Evolutionary conservation across 2,888 invertebrate genomes (phyloP).

Genomic region (Ferrisia virgata): DNA sequence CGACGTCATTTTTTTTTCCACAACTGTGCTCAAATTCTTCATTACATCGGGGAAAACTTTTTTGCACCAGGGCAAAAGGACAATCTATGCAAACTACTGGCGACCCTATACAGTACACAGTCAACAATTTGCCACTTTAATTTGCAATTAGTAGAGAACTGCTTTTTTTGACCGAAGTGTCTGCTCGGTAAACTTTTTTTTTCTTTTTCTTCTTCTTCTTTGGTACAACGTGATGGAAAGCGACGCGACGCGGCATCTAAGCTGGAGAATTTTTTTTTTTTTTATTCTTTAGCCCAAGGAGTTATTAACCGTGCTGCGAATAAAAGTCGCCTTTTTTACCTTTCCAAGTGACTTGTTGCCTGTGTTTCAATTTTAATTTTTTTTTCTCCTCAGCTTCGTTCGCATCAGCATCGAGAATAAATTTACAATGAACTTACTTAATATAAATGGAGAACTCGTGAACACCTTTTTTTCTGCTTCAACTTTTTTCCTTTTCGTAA

Average conservation of each 20-base stretch:
- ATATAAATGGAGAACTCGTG: conserved; percentile 1
- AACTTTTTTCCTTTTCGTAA: neutral
- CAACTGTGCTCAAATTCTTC: neutral
- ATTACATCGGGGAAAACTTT: neutral
- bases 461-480: neutral
- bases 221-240: neutral
- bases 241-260: neutral
- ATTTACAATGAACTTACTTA: conserved; percentile 7
- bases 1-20: neutral
- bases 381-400: neutral
- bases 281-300: neutral
- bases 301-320: conserved; percentile 17
- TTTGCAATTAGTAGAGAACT: conserved; percentile 14
- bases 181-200: neutral
- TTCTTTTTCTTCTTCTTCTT: neutral
- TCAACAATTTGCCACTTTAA: conserved; percentile 33
- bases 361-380: conserved; percentile 12
- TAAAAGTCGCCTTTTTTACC: neutral
- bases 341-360: conserved; percentile 12
- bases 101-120: neutral
- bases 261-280: neutral
- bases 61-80: neutral
- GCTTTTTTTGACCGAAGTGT: neutral
- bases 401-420: neutral
- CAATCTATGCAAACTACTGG: neutral